Conservation (phyloP, 2,113 vertebrate genomes). For the Microtus oregoni region DNA sequence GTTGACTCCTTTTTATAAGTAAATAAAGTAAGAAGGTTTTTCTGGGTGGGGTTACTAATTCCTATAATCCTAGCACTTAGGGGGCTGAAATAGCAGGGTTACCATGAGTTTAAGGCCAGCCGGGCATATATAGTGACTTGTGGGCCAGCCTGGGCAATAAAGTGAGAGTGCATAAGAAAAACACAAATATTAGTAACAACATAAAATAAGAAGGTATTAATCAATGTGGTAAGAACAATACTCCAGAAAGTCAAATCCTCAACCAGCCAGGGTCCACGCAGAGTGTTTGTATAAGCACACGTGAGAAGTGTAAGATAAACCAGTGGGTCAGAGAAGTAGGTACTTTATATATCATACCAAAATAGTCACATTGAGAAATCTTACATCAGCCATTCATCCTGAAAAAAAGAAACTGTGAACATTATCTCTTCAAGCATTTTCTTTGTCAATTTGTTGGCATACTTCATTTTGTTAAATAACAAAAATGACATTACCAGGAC, state of each 20-base stretch:
- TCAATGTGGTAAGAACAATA: conserved; percentile 2
- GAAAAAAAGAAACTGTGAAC: neutral
- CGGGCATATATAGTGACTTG: neutral
- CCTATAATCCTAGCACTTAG: neutral
- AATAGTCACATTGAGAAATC: conserved; percentile 13
- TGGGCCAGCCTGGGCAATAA: neutral
- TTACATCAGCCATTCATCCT: neutral
- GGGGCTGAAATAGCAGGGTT: neutral
- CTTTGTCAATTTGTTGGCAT: conserved; percentile 24
- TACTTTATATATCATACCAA: neutral
- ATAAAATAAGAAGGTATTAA: conserved; percentile 28
- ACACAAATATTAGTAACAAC: neutral
- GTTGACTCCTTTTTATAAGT: neutral
- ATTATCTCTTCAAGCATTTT: conserved; percentile 43
- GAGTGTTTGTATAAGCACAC: neutral
- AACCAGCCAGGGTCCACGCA: neutral
- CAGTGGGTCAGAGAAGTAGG: neutral
- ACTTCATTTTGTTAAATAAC: conserved; percentile 28
- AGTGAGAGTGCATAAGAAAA: neutral
- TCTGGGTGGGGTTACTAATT: neutral
- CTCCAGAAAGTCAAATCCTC: conserved; percentile 9
- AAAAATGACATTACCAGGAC: neutral
- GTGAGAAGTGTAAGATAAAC: neutral
- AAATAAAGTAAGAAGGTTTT: neutral
- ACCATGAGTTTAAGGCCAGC: neutral